A percentile compares a stretch with the other conserved stretches of the same genome.
Evolutionary conservation across 2,797 vertebrate species (phyloP).

Genomic region (Gastrophryne carolinensis): DNA sequence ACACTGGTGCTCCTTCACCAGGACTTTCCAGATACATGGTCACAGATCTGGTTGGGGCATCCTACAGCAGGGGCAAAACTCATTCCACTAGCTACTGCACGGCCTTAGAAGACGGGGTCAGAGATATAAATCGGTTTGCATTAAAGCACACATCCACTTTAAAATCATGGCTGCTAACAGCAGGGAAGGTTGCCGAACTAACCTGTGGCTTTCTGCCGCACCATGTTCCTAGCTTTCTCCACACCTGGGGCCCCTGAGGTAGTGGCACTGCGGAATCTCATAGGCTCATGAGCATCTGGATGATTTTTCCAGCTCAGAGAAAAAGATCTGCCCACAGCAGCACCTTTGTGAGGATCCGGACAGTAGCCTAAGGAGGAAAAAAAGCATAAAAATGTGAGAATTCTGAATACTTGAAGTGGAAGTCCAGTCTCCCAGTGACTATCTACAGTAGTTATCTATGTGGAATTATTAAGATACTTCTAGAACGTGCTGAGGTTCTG

Average conservation of each 20-base stretch:
- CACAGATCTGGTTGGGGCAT: too few relatives aligned
- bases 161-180: not conserved
- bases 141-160: not conserved
- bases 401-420: too few relatives aligned
- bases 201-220: conserved; percentile 94
- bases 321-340: conserved; percentile 87
- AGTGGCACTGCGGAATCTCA: conserved; percentile 94
- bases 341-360: conserved; percentile 83
- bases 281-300: conserved; percentile 85
- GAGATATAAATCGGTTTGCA: too few relatives aligned
- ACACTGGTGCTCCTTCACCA: too few relatives aligned
- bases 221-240: conserved; percentile 90
- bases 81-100: too few relatives aligned
- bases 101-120: too few relatives aligned
- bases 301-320: conserved; percentile 93
- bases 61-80: too few relatives aligned
- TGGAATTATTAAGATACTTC: too few relatives aligned
- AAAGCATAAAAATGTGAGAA: not conserved
- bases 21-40: too few relatives aligned
- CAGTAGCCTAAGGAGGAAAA: conserved; percentile 69
- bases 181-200: not conserved
- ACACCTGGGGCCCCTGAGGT: conserved; percentile 93
- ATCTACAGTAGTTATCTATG: too few relatives aligned
- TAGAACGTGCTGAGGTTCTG: too few relatives aligned
- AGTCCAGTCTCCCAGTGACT: too few relatives aligned